Evolutionary conservation across 2,797 vertebrate genomes (phyloP), one percentile per base, ranked within the genome.

Genomic region (Myotis vivesi): DNA sequence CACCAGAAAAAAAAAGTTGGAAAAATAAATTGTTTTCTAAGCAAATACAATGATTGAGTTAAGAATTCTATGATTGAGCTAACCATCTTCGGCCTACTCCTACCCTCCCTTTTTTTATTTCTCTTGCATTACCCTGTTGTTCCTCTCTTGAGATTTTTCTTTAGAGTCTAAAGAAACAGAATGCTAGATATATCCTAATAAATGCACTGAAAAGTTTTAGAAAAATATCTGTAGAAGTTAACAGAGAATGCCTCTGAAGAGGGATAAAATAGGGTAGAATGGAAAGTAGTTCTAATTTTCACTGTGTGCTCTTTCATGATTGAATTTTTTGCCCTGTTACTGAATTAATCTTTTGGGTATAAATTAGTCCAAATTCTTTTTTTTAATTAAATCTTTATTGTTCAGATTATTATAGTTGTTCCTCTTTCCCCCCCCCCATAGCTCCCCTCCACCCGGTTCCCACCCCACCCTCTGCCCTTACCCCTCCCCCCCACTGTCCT

Each of bases 41-140:
- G 28, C 8, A 88, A 95, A 91, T 87, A 28, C 3, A 94, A 13
- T 77, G 33, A 89, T 10, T 62, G 46, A 55, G 17, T 92, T 89
- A 92, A 81, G 77, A 94, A 82, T 93, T 88, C 38, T 76, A 38
- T 53, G 64, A 80, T 36, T 81, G 53, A 83, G 36, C 28, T 89
- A 38, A 82, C 20, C 33, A 75, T 95, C 25, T 89, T 62, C 82
- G 30, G 17, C 89, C 51, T 53, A 49, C 16, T 73, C 62, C 51
- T 86, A 30, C 8, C 19, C 33, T 92, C 11, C 5, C 11, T 25
- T 38, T 76, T 94, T 33, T 82, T 92, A 44, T 55, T 75, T 95
- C 41, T n/a, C 41, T 83, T 71, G 76, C 57, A 51, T 88, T 96
- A 36, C 3, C 10, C 23, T 84, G 16, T 38, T 72, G 20, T 79